Base-by-base conservation (phyloP, 2,113 vertebrate genomes). In the Etia nguti region DNA sequence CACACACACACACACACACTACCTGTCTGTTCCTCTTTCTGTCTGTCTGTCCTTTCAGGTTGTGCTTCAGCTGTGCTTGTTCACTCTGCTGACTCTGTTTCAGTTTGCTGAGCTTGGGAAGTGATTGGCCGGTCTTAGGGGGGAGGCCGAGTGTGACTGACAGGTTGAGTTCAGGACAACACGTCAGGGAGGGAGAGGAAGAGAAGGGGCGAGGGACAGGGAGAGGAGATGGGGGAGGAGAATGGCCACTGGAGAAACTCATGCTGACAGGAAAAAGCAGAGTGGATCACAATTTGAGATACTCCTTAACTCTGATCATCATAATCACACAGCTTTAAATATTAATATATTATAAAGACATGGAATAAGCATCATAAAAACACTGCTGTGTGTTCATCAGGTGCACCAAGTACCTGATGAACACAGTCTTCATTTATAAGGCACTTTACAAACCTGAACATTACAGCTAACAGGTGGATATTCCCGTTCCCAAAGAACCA, bases 141-240 rank as follows among this genome's bases (percentile, higher is more conserved):
- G 54, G 2, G 1, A 89, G 86, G 68, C 88, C 70, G 4, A 77
- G 38, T 20, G 81, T 84, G 34, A 90, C 46, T 0, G 92, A 93
- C 46, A 93, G 62, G 86, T 94, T 88, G 1, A 93, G 93, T 11
- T 93, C 92, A 59, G 90, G 86, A 75, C 93, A 93, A 46, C 11
- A 18, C 2, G 79, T 52, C 46, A 91, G 3, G n/a, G 50, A 57
- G 18, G 79, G 73, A n/a, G 80, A 18, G 12, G 70, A 31, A 10
- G 65, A 8, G 46, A 85, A 20, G 2, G 81, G 87, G 20, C 50
- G 6, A 3, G 84, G 82, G 16, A 41, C 52, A 1, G 18, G 77
- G 4, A 36, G 29, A 54, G 88, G 86, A 56, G 88, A 86, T 5
- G 68, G 84, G 10, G 86, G n/a, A 16, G 86, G 57, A 31, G 88